These are phyloP conservation scores for Eclectus roratus DNA, from an alignment of 2,113 vertebrate species.

Conservation along the genomic window DNA sequence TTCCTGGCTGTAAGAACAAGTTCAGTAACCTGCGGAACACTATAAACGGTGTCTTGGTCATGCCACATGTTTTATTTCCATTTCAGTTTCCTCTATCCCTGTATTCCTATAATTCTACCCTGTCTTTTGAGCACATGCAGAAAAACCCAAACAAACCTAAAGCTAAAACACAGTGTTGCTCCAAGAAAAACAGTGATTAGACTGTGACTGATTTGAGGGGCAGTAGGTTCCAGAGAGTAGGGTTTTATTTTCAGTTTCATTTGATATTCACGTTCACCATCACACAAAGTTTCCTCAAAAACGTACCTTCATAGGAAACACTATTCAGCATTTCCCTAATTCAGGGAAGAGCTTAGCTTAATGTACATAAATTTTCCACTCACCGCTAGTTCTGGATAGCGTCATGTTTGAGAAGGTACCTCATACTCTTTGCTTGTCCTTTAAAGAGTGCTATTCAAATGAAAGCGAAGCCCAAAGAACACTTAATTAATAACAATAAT, in stretches of 20 bases:
- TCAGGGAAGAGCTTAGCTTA: not conserved
- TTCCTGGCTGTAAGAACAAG: not conserved
- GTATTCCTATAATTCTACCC: not conserved
- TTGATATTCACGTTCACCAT: not conserved
- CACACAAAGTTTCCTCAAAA: not conserved
- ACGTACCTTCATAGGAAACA: not conserved
- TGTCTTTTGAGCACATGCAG: not conserved
- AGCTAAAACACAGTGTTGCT: not conserved
- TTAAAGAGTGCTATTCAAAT: not conserved
- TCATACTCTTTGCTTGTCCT: not conserved
- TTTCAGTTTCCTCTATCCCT: not conserved
- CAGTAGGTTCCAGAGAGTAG: not conserved
- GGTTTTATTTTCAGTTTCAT: not conserved
- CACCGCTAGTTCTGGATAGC: not conserved
- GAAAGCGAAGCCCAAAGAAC: not conserved
- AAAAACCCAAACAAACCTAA: not conserved
- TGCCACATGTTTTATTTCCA: not conserved
- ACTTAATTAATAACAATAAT: constrained; percentile 38
- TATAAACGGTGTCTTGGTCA: not conserved
- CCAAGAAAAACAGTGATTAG: not conserved
- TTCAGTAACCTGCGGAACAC: not conserved
- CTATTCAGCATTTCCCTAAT: not conserved
- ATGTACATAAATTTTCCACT: not conserved
- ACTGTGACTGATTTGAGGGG: not conserved
- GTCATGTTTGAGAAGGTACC: not conserved